Base-by-base conservation (phyloP, 2,888 invertebrate genomes). In the Operophtera brumata region DNA sequence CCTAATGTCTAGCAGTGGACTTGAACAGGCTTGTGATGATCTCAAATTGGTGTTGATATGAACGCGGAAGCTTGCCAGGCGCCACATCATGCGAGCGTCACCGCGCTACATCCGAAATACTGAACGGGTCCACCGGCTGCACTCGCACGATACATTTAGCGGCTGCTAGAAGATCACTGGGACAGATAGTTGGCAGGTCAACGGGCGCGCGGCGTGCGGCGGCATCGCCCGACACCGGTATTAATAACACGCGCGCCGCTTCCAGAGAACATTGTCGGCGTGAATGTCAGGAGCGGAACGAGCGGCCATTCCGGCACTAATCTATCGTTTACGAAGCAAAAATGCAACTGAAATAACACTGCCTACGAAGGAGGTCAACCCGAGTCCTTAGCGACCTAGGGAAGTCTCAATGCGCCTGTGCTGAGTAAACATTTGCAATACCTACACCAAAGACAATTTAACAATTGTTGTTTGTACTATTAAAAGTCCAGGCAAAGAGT, bases 141-240 rank as follows among this genome's bases (percentile, higher is more conserved):
- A 45, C 35, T 36, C 48, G 20, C 26, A 43, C 20, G 4, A 20
- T 4, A 20, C 34, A 53, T 34, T 43, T 34, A 47, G 47, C 41
- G 52, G 46, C 47, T 42, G 13, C 30, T 65, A 65, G 79, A 82
- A 86, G 86, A 83, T 82, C 83, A 87, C 73, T 86, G 77, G 84
- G 82, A 63, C 82, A 77, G 75, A 84, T 85, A 74, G 72, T 87
- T 87, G 88, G 88, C 88, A 87, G 84, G 85, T 78, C 85, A 76
- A 66, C 35, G 70, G 34, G 2, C 20, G 20, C 20, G 20, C 20
- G 20, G 34, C 47, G 71, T 67, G 20, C 20, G 20, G 34, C 47
- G 71, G 67, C 64, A 64, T 57, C 64, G 57, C 58, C 68, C 63
- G 64, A n/a, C n/a, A n/a, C n/a, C 43, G 13, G n/a, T 57, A 52